Evolutionary conservation across 2,888 invertebrate species (phyloP).

Genomic region (Drosophila nigritarsus): DNA sequence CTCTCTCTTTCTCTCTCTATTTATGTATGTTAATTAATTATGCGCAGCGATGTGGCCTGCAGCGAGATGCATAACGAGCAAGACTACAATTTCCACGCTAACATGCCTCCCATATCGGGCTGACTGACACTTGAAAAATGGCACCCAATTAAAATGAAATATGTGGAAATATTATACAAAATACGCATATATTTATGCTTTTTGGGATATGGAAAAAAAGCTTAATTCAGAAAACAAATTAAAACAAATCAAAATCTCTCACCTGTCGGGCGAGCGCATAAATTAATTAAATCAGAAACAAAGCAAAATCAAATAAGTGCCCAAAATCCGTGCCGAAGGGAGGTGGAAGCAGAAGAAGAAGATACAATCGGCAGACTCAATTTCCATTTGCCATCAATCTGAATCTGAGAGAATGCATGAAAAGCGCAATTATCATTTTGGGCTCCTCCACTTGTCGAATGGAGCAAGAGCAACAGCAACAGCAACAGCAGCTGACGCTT

Average conservation of each 20-base stretch:
- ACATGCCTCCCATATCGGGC: conserved; percentile 41
- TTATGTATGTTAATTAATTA: conserved; percentile 53
- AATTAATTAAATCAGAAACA: conserved; percentile 63
- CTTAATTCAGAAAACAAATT: conserved; percentile 59
- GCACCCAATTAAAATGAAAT: conserved; percentile 59
- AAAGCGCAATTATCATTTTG: conserved; percentile 75
- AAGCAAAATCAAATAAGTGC: conserved; percentile 43
- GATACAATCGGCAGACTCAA: conserved; percentile 67
- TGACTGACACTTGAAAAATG: conserved; percentile 61
- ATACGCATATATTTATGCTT: conserved; percentile 36
- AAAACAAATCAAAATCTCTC: conserved; percentile 62
- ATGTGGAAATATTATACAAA: conserved; percentile 57
- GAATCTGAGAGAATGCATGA: conserved; percentile 61
- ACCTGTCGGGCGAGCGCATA: conserved; percentile 63
- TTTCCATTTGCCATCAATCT: conserved; percentile 72
- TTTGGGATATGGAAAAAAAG: conserved; percentile 15
- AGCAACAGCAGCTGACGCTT: conserved; percentile 47
- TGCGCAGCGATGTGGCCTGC: conserved; percentile 49
- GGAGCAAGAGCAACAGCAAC: conserved; percentile 37
- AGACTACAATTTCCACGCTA: conserved; percentile 41
- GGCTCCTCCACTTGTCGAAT: conserved; percentile 52
- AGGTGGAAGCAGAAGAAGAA: conserved; percentile 20
- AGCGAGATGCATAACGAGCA: conserved; percentile 52
- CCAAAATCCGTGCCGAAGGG: conserved; percentile 3
- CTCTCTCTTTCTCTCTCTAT: conserved; percentile 5